Conservation (phyloP, 1,140 invertebrate species). For the Lycorma delicatula region DNA sequence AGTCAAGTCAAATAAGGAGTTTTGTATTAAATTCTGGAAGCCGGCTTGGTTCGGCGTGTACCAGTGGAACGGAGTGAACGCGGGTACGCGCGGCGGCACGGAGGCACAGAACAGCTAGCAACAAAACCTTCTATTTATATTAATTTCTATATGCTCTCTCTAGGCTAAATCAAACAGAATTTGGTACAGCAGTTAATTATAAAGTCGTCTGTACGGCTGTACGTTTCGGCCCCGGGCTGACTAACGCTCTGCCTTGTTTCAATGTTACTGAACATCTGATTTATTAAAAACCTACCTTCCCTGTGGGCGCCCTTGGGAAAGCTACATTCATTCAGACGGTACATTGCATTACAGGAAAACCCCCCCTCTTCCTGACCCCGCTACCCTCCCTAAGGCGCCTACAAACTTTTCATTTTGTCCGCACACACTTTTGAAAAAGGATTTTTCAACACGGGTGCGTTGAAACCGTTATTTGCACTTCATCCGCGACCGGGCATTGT, state of each 20-base stretch:
- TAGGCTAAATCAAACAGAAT: slow-evolving; percentile 33
- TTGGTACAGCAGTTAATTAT: slow-evolving; percentile 32
- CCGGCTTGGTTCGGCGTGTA: slow-evolving; percentile 5
- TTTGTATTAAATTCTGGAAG: slow-evolving; percentile 30
- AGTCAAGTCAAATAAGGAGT: slow-evolving; percentile 33
- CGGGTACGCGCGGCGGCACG: not conserved
- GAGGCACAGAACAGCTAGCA: slow-evolving; percentile 10
- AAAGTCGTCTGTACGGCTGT: slow-evolving; percentile 13
- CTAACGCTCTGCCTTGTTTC: slow-evolving; percentile 3
- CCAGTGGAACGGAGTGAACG: not conserved
- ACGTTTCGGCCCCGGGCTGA: not conserved
- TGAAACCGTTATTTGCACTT: not conserved
- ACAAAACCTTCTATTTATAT: slow-evolving; percentile 26
- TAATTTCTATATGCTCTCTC: slow-evolving; percentile 31
- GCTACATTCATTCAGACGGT: too few species aligned
- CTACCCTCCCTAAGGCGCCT: not conserved
- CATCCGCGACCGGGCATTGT: not conserved
- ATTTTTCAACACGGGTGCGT: not conserved
- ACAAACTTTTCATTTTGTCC: not conserved
- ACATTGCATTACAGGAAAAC: too few species aligned
- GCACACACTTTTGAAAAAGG: not conserved
- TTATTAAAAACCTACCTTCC: slow-evolving; percentile 24
- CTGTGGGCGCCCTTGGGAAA: not conserved
- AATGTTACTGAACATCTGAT: slow-evolving; percentile 19
- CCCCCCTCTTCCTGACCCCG: not conserved